Evolutionary conservation across 1,140 invertebrate genomes (phyloP).

Genomic region (Drosophila funebris): DNA sequence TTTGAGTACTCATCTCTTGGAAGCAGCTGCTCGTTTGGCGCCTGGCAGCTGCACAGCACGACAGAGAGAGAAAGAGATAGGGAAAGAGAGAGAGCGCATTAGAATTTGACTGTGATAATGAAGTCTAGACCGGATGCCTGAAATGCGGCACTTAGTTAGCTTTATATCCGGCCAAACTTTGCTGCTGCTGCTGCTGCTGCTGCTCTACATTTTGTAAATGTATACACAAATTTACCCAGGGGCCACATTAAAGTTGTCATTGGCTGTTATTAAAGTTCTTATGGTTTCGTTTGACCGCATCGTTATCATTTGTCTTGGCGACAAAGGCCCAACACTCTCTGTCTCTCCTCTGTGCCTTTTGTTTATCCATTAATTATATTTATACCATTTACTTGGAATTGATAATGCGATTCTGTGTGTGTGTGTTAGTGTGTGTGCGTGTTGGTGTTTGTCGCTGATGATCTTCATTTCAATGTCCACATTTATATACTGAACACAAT

Average conservation of each 20-base stretch:
- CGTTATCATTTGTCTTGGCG: constrained; percentile 48
- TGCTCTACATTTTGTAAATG: not conserved
- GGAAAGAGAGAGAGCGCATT: not conserved
- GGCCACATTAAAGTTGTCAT: constrained; percentile 44
- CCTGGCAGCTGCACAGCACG: constrained; percentile 42
- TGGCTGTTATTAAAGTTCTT: constrained; percentile 44
- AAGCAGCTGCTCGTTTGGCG: constrained; percentile 52
- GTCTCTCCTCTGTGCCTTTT: not conserved
- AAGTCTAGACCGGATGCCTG: constrained; percentile 76
- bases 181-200: too few relatives aligned
- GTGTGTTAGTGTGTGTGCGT: not conserved
- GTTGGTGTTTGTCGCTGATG: not conserved
- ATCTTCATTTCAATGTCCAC: not conserved
- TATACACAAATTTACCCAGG: constrained; percentile 33
- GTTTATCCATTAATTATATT: constrained; percentile 61
- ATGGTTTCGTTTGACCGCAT: constrained; percentile 16
- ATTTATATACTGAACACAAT: not conserved
- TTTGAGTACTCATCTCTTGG: constrained; percentile 48
- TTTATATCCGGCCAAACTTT: constrained; percentile 5
- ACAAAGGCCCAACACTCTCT: not conserved
- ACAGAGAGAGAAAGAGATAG: not conserved
- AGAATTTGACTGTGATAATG: constrained; percentile 57
- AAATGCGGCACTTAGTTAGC: constrained; percentile 51
- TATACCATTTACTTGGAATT: constrained; percentile 9
- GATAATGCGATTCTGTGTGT: constrained; percentile 6